Percentiles rank a stretch among this genome's conserved stretches.
phyloP scores from a whole-genome alignment of 2,888 invertebrate genomes.

The Ptychoptera albimana region DNA sequence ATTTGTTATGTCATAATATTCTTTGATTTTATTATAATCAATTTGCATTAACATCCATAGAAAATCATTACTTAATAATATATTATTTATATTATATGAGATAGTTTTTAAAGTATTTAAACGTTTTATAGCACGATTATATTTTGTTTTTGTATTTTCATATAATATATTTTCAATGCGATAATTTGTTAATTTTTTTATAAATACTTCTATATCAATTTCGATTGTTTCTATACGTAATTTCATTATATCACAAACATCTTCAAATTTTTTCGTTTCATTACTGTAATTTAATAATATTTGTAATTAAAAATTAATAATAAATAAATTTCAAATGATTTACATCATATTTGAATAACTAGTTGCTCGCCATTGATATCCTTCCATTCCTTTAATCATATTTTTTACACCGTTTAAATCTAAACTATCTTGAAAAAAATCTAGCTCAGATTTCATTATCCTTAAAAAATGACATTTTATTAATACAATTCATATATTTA shows the following conservation, averaged over 20 bases:
- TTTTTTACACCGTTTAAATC: not conserved
- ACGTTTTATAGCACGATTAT: not conserved
- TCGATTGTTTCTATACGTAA: no score
- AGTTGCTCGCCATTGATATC: not conserved
- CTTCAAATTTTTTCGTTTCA: no score
- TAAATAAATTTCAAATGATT: not conserved
- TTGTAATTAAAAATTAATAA: not conserved
- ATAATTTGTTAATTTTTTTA: not conserved
- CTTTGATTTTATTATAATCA: not conserved
- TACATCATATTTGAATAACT: not conserved
- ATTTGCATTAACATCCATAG: not conserved
- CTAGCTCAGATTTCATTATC: not conserved
- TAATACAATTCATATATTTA: not conserved
- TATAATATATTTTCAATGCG: not conserved
- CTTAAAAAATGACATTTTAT: not conserved
- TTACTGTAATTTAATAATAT: no score
- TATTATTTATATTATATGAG: not conserved
- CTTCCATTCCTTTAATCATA: not conserved
- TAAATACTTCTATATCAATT: no score
- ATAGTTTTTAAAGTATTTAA: not conserved
- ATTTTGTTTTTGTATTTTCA: not conserved
- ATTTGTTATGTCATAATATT: no score
- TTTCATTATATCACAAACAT: no score
- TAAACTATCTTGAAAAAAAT: not conserved
- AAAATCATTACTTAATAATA: not conserved